Evolutionary conservation across 2,797 vertebrate species (phyloP).

Genomic region (Manis pentadactyla): DNA sequence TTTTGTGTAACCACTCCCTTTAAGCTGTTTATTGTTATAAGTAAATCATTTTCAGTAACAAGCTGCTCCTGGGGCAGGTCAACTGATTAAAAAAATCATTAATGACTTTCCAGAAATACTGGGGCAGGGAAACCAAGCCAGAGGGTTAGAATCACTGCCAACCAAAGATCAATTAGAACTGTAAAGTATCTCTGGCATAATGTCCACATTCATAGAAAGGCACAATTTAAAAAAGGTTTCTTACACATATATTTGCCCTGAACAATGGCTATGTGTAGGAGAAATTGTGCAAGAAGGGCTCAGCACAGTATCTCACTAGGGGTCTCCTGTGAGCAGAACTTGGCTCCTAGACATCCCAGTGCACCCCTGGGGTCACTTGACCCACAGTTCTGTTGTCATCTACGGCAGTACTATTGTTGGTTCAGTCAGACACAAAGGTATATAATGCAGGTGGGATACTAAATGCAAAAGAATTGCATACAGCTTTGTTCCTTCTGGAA

Average conservation of each 20-base stretch:
- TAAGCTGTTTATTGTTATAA: neutral
- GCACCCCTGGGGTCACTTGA: neutral
- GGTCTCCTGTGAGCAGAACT: neutral
- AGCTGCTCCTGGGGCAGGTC: neutral
- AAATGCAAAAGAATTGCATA: neutral
- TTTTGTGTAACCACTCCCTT: neutral
- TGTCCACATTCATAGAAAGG: neutral
- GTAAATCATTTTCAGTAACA: neutral
- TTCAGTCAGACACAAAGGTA: neutral
- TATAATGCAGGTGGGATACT: neutral
- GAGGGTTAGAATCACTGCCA: neutral
- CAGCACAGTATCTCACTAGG: neutral
- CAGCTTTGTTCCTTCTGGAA: neutral
- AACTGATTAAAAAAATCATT: slow-evolving; percentile 35
- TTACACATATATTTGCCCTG: neutral
- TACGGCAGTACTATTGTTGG: neutral
- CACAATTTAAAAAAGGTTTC: neutral
- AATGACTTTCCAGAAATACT: neutral
- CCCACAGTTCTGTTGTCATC: neutral
- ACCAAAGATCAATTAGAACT: slow-evolving; percentile 23
- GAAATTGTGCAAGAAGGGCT: neutral
- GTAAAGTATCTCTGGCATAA: neutral
- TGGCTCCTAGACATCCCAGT: neutral
- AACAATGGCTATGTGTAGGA: neutral
- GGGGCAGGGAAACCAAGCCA: slow-evolving; percentile 19